Evolutionary conservation across 2,113 vertebrate species (phyloP), one percentile per base, ranked within the genome.

Genomic region (Phyllostomus discolor): DNA sequence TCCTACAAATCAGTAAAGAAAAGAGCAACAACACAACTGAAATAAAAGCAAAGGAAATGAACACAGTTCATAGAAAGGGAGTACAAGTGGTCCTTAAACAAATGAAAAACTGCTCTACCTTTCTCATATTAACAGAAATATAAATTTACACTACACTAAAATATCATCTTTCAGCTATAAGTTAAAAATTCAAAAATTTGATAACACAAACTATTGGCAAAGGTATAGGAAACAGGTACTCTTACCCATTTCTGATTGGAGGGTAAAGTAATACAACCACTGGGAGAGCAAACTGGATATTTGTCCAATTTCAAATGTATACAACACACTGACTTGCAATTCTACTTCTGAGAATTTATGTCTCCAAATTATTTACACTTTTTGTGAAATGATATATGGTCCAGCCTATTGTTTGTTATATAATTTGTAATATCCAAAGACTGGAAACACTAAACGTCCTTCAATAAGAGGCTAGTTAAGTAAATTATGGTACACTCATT

Each of bases 291-390:
- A 88, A 22, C 57, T 62, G 67, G 16, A 12, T 22, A 54, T 46
- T 91, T 88, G 66, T 89, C 62, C 96, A 81, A 91, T 96, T 89
- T 22, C 33, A 67, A 92, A 90, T 52, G 20, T 0, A 84, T 43
- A 70, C 19, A 70, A 70, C 8, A 79, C 11, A 82, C 3, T 38
- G 20, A 93, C 38, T 52, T 95, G 31, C 57, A 94, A 72, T 72
- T 22, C 33, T 70, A 81, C 41, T 78, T 89, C 73, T 87, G 33
- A 93, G 31, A 95, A 83, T 69, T 85, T 62, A 86, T 10, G 5
- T 41, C 24, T 91, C 38, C 50, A 76, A 67, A 69, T 91, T 80
- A 88, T 46, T 95, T 91, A 48, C 4, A 82, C 17, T 48, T 72
- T 92, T 59, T 92, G 48, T 78, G 22, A 78, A 91, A 91, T 88